phyloP scores from a whole-genome alignment of 2,888 invertebrate genomes.

The Hydriomena furcata region DNA sequence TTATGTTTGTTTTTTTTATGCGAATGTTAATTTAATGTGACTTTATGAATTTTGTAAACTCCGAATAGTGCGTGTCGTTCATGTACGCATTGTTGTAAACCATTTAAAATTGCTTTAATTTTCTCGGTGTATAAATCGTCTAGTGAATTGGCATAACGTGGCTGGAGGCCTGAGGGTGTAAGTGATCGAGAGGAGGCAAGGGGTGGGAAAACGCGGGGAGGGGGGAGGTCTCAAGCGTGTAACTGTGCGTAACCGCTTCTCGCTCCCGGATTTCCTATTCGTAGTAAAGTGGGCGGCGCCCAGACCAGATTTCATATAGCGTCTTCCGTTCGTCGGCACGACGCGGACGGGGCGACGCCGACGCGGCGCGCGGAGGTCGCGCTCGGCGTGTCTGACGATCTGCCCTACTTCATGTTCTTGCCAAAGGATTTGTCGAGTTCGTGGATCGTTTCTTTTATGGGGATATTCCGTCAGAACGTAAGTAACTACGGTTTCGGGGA shows the following conservation, averaged over 20 bases:
- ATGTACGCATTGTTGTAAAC: conserved; percentile 65
- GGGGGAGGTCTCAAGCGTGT: conserved; percentile 74
- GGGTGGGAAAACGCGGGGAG: conserved; percentile 45
- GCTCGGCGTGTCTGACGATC: conserved; percentile 77
- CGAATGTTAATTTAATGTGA: conserved; percentile 49
- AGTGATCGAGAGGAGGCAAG: conserved; percentile 55
- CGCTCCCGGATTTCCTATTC: conserved; percentile 83
- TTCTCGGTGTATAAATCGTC: conserved; percentile 80
- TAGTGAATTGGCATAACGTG: conserved; percentile 77
- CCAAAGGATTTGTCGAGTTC: conserved; percentile 80
- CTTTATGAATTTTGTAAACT: conserved; percentile 46
- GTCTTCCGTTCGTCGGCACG: conserved; percentile 76
- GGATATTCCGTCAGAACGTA: conserved; percentile 70
- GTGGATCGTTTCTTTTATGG: conserved; percentile 79
- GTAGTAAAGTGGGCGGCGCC: conserved; percentile 82
- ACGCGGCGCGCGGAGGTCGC: conserved; percentile 70
- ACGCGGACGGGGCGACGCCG: conserved; percentile 53
- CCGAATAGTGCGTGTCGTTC: conserved; percentile 52
- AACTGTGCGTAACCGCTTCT: conserved; percentile 81
- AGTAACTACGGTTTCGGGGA: conserved; percentile 74
- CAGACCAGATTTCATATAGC: conserved; percentile 77
- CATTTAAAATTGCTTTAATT: conserved; percentile 79
- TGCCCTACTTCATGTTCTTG: conserved; percentile 80
- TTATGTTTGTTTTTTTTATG: conserved; percentile 38
- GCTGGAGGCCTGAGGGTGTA: conserved; percentile 70